Evolutionary conservation across 92 coral and sea anemone species (phyloP).

Genomic region (Zoanthus sansibaricus): DNA sequence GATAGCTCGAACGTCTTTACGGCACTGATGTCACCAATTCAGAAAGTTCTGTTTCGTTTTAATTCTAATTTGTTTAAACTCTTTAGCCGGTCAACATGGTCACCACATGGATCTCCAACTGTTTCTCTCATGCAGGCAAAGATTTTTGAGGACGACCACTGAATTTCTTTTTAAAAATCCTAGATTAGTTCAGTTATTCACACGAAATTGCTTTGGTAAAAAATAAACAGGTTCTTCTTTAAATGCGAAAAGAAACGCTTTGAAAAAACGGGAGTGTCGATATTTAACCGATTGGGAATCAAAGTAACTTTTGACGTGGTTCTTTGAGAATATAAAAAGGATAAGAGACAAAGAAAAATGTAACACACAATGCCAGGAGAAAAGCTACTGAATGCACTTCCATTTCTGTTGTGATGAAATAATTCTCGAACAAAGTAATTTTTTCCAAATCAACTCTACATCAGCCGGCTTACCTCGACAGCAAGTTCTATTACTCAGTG

Average conservation of each 20-base stretch:
- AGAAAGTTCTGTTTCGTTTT: background rate
- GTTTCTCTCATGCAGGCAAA: no score
- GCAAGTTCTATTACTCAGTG: conserved; percentile 1
- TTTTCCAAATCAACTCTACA: background rate
- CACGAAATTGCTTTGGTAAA: background rate
- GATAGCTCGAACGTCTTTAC: background rate
- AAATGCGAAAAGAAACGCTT: background rate
- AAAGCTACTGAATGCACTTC: background rate
- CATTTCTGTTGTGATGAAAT: conserved; percentile 3
- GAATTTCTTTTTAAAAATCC: background rate
- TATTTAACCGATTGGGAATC: background rate
- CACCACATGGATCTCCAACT: no score
- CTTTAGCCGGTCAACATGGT: background rate
- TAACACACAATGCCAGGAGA: background rate
- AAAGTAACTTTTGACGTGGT: background rate
- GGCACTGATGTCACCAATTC: background rate
- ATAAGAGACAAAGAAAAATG: background rate
- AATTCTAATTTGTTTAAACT: background rate
- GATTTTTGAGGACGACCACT: background rate
- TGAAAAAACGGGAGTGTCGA: background rate
- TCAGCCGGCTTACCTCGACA: conserved; percentile 20
- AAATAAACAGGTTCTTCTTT: conserved; percentile 14
- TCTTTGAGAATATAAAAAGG: conserved; percentile 9
- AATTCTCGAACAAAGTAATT: background rate
- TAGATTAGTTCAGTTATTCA: conserved; percentile 3